Conservation (phyloP, 1,140 invertebrate species). For the Phortica variegata region DNA sequence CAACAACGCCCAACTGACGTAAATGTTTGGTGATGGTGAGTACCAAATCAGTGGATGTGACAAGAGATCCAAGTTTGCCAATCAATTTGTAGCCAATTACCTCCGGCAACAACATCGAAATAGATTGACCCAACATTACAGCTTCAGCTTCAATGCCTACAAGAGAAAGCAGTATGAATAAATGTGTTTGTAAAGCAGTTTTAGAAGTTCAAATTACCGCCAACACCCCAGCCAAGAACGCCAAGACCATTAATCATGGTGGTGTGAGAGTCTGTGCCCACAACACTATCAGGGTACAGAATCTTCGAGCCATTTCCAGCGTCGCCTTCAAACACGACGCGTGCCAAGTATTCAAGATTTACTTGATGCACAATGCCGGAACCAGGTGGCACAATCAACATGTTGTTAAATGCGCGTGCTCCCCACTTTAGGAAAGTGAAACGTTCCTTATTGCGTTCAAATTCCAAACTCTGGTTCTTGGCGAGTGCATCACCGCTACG, state of each 20-base stretch:
- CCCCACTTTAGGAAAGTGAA: slow-evolving; percentile 99
- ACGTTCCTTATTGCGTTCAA: slow-evolving; percentile 93
- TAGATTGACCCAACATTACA: slow-evolving; percentile 92
- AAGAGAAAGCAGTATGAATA: slow-evolving; percentile 7
- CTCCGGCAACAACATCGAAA: slow-evolving; percentile 93
- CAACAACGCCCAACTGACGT: slow-evolving; percentile 91
- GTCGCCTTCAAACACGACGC: slow-evolving; percentile 85
- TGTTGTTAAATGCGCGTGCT: slow-evolving; percentile 91
- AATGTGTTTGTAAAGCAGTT: slow-evolving; percentile 4
- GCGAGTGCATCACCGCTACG: slow-evolving; percentile 84
- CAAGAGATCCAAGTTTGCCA: slow-evolving; percentile 77
- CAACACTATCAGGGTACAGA: slow-evolving; percentile 93
- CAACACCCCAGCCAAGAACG: slow-evolving; percentile 73
- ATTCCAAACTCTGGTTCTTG: slow-evolving; percentile 95
- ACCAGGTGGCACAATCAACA: slow-evolving; percentile 96
- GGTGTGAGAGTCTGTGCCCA: slow-evolving; percentile 98
- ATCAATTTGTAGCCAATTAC: slow-evolving; percentile 92
- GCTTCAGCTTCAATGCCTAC: slow-evolving; percentile 83
- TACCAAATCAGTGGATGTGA: slow-evolving; percentile 97
- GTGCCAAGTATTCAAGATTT: slow-evolving; percentile 92
- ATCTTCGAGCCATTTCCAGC: slow-evolving; percentile 46
- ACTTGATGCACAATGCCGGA: slow-evolving; percentile 99
- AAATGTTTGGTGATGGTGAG: slow-evolving; percentile 97
- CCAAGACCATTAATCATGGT: slow-evolving; percentile 97
- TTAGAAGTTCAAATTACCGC: slow-evolving; percentile 18